A percentile compares a stretch with the other conserved stretches of the same genome.
These are phyloP conservation scores for Sphyrna mokarran DNA, from an alignment of 2,113 vertebrate genomes.

Conservation along the genomic window DNA sequence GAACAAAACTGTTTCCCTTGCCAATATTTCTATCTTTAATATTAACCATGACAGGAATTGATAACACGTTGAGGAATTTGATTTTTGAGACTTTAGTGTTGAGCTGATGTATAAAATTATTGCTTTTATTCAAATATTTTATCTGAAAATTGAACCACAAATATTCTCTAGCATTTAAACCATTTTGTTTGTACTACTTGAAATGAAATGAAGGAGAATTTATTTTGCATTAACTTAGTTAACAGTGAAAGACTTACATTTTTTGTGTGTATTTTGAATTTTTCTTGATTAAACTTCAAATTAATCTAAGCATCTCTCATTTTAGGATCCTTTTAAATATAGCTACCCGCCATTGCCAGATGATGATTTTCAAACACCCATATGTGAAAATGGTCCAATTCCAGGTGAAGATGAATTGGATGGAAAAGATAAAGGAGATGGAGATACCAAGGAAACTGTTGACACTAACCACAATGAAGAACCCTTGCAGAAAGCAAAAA, in stretches of 20 bases:
- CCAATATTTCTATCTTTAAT: background rate
- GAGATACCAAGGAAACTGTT: conserved; percentile 67
- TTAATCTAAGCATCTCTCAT: conserved; percentile 39
- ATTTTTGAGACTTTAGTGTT: background rate
- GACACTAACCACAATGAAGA: conserved; percentile 71
- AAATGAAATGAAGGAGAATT: background rate
- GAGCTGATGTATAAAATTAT: background rate
- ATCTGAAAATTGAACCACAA: background rate
- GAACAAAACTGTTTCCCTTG: background rate
- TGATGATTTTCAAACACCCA: conserved; percentile 90
- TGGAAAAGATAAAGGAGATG: conserved; percentile 75
- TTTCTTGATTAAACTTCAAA: background rate
- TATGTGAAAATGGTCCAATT: conserved; percentile 85
- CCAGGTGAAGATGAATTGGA: conserved; percentile 82
- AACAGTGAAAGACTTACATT: background rate
- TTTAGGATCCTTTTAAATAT: conserved; percentile 88
- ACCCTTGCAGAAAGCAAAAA: conserved; percentile 65
- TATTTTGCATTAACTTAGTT: background rate
- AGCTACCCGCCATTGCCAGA: conserved; percentile 93
- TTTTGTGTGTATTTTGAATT: background rate
- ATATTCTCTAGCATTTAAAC: background rate
- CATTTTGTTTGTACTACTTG: background rate
- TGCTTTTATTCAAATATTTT: background rate
- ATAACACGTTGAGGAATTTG: background rate
- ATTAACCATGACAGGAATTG: background rate